Evolutionary conservation across 2,113 vertebrate species (phyloP).

Genomic region (Zosterops hypoxanthus): DNA sequence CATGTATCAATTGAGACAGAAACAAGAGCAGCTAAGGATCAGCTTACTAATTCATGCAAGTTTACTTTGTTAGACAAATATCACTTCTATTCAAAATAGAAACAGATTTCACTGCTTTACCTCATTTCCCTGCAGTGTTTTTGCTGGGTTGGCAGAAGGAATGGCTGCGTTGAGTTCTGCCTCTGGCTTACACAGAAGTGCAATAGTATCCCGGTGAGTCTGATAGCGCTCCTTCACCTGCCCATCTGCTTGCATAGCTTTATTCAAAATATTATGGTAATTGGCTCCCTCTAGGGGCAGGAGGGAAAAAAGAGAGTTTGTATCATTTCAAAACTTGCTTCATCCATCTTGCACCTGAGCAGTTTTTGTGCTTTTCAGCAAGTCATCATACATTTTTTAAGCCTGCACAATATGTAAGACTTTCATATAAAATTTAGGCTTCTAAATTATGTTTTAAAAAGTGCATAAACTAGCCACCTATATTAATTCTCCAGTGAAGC

Average conservation of each 20-base stretch:
- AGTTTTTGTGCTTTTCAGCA: not conserved
- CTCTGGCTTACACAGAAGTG: conserved; percentile 91
- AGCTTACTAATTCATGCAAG: not conserved
- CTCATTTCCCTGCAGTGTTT: conserved; percentile 95
- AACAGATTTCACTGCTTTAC: conserved; percentile 61
- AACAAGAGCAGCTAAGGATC: not conserved
- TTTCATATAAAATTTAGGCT: not conserved
- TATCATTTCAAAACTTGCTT: not conserved
- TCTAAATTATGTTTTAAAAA: not conserved
- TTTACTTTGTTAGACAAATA: not conserved
- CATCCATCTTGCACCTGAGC: not conserved
- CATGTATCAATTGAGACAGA: not conserved
- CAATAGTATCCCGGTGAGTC: conserved; percentile 89
- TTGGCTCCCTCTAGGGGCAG: conserved; percentile 82
- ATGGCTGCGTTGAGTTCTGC: conserved; percentile 89
- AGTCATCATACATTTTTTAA: not conserved
- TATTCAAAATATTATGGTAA: conserved; percentile 85
- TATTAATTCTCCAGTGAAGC: not conserved
- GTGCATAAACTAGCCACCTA: not conserved
- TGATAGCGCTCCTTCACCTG: conserved; percentile 91
- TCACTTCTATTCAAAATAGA: not conserved
- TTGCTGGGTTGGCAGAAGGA: conserved; percentile 95
- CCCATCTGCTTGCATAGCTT: conserved; percentile 91
- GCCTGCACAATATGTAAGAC: not conserved
- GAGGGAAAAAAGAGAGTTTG: not conserved